Conservation (phyloP, 1,140 invertebrate species). For the Drosophila sp. region DNA sequence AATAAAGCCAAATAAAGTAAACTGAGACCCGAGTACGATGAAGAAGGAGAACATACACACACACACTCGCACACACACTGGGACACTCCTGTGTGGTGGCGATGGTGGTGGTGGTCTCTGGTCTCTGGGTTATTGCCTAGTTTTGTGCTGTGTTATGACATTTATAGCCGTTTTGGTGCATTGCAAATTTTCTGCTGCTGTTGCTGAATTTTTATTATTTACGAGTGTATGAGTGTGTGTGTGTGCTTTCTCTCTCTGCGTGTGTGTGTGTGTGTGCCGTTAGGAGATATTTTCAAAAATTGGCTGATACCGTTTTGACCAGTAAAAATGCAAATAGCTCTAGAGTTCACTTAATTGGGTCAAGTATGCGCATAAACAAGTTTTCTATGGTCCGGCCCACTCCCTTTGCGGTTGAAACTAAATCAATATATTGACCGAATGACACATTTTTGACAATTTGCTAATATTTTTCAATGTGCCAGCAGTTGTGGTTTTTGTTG, state of each 20-base stretch:
- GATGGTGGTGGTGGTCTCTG: background rate
- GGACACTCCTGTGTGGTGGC: background rate
- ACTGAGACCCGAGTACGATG: conserved; percentile 26
- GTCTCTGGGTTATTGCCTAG: conserved; percentile 44
- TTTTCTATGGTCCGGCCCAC: background rate
- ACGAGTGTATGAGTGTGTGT: conserved; percentile 33
- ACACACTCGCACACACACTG: background rate
- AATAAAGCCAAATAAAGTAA: conserved; percentile 75
- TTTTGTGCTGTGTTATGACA: conserved; percentile 44
- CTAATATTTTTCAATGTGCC: no score
- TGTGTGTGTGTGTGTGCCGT: conserved; percentile 27
- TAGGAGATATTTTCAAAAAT: conserved; percentile 62
- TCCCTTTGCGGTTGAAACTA: background rate
- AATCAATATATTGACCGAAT: conserved; percentile 7
- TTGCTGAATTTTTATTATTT: conserved; percentile 71
- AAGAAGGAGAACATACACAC: background rate
- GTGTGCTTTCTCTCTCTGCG: background rate
- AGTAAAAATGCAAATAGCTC: conserved; percentile 67
- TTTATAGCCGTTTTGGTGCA: conserved; percentile 62
- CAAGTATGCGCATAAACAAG: conserved; percentile 83
- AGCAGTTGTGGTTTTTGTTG: background rate
- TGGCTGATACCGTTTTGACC: conserved; percentile 54
- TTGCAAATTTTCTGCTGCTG: conserved; percentile 62
- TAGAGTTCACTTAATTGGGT: conserved; percentile 67
- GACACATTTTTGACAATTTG: background rate